Base-by-base conservation (phyloP, 2,888 invertebrate genomes). In the Ceramica pisi region DNA sequence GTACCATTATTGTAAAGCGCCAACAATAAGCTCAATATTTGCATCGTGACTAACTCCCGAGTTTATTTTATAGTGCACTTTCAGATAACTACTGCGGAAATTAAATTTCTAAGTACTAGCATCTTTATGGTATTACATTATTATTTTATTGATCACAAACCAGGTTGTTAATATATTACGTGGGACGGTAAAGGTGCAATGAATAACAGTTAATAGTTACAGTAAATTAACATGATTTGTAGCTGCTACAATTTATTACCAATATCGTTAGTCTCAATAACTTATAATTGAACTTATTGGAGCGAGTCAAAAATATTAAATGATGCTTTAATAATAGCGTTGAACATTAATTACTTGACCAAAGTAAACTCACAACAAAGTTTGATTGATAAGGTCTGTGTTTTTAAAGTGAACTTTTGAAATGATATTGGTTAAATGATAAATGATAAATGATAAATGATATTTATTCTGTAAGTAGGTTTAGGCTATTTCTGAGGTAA, bases 141-240 rank as follows among this genome's bases (percentile, higher is more conserved):
- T 53, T 50, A 75, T 66, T 77, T 77, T 69, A 77, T 60, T 59
- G 56, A 48, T 31, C 71, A 56, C 48, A 67, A 56, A 64, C 55
- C 6, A 53, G 60, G 21, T 50, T 38, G 56, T 81, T 62, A 71
- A 65, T 74, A 53, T 50, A 60, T 65, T 57, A 31, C 31, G 55
- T 67, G 46, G 12, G 59, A 78, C 50, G 48, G 51, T 57, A 64
- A 61, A 68, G 73, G 60, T 65, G 53, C 62, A 65, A 50, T 71
- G 50, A 55, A 62, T 50, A 55, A 63, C 59, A 60, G 56, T 67
- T 60, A 72, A 68, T 68, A 66, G 50, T 63, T 50, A 50, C 16
- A 61, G 50, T 79, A 82, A 79, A 80, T 80, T 82, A 73, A 57
- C 26, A 68, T 80, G 83, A 82, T 78, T 79, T 69, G 64, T 79